phyloP scores from a whole-genome alignment of 1,140 invertebrate genomes.

The Leptestheria dahalacensis region DNA sequence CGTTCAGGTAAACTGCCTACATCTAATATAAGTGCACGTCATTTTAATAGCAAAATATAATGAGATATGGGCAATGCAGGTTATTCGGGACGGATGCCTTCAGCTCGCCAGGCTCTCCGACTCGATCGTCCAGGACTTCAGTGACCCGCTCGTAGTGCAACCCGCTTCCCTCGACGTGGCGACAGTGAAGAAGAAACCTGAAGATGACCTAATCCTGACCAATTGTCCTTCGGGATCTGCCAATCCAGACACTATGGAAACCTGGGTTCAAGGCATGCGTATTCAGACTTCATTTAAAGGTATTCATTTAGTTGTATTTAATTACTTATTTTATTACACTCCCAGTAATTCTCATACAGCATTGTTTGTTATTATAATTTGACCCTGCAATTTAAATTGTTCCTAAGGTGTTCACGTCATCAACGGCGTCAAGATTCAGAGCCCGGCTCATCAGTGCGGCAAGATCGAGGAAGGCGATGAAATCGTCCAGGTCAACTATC shows the following conservation, averaged over 20 bases:
- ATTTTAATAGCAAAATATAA: too few relatives aligned
- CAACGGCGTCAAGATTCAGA: conserved; percentile 61
- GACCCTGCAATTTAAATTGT: too few relatives aligned
- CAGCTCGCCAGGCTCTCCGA: conserved; percentile 61
- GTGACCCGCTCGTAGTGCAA: conserved; percentile 74
- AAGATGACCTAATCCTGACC: conserved; percentile 45
- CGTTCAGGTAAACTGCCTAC: conserved; percentile 38
- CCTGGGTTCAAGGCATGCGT: conserved; percentile 49
- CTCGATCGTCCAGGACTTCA: conserved; percentile 69
- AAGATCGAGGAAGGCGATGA: conserved; percentile 87
- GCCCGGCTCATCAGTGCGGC: conserved; percentile 65
- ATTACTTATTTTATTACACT: too few relatives aligned
- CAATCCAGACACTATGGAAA: conserved; percentile 9
- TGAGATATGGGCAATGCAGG: too few relatives aligned
- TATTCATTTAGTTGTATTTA: too few relatives aligned
- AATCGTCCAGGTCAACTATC: conserved; percentile 81
- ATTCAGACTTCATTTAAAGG: conserved; percentile 69
- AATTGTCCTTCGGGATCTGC: conserved; percentile 15
- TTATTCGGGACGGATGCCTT: conserved; percentile 48
- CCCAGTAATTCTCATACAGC: too few relatives aligned
- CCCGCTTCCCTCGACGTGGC: conserved; percentile 71
- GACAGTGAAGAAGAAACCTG: conserved; percentile 64
- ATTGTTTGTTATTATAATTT: too few relatives aligned
- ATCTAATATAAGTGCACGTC: conserved; percentile 4
- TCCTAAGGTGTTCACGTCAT: conserved; percentile 70